A percentile compares a stretch with the other conserved stretches of the same genome.
Evolutionary conservation across 2,888 invertebrate species (phyloP).

Genomic region (Synanthedon myopaeformis): DNA sequence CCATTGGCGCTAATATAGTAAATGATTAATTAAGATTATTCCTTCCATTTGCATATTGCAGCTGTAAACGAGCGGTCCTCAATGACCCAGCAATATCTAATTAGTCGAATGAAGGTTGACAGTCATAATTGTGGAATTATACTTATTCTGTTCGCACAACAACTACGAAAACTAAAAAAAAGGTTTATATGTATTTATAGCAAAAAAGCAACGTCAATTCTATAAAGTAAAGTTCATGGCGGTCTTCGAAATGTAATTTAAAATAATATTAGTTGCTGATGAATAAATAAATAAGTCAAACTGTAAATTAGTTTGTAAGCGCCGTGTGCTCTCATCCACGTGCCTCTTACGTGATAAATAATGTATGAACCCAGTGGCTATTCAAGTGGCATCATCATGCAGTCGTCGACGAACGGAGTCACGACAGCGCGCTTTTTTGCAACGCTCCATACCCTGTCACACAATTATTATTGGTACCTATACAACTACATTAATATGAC

Average conservation of each 20-base stretch:
- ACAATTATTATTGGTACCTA: slow-evolving; percentile 5
- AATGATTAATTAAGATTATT: neutral
- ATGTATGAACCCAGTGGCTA: slow-evolving; percentile 23
- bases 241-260: neutral
- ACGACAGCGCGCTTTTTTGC: slow-evolving; percentile 29
- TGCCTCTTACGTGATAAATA: slow-evolving; percentile 44
- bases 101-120: slow-evolving; percentile 2
- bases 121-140: neutral
- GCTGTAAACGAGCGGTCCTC: slow-evolving; percentile 1
- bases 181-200: too few species aligned
- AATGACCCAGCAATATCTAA: slow-evolving; percentile 7
- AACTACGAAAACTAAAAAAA: too few species aligned
- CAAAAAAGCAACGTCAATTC: too few species aligned
- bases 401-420: slow-evolving; percentile 24
- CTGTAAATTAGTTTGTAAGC: slow-evolving; percentile 30
- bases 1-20: neutral
- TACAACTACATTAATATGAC: slow-evolving; percentile 1
- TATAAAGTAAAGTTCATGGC: neutral
- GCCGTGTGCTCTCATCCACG: slow-evolving; percentile 33
- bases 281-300: neutral
- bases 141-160: neutral
- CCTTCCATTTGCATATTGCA: slow-evolving; percentile 2
- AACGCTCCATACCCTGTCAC: slow-evolving; percentile 4
- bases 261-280: neutral
- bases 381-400: slow-evolving; percentile 18